These are phyloP conservation scores for Calcarius lapponicus DNA, from an alignment of 2,797 vertebrate genomes.

Conservation along the genomic window DNA sequence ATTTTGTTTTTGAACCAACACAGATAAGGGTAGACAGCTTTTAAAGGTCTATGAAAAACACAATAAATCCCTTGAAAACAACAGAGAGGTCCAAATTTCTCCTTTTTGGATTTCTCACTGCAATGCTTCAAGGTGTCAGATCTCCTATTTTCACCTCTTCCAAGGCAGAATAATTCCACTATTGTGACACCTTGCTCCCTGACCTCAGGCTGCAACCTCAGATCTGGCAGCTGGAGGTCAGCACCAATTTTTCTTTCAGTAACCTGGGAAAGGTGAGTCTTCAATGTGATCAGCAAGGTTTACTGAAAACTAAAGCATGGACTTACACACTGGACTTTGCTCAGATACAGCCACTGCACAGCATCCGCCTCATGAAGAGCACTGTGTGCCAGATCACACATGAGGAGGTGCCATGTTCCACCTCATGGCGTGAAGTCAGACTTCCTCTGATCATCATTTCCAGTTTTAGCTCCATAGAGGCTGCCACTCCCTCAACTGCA, in stretches of 20 bases:
- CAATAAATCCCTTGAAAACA: not conserved
- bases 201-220: not conserved
- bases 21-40: not conserved
- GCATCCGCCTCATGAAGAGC: not conserved
- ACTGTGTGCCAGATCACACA: not conserved
- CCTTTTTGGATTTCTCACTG: not conserved
- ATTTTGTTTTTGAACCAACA: not conserved
- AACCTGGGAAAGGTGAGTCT: not conserved
- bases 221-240: not conserved
- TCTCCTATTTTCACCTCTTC: not conserved
- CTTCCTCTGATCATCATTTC: not conserved
- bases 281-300: not conserved
- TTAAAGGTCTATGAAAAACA: not conserved
- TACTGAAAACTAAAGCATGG: not conserved
- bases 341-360: not conserved
- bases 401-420: rapidly evolving
- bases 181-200: not conserved
- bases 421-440: not conserved
- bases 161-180: not conserved
- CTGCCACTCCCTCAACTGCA: not conserved
- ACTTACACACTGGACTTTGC: not conserved
- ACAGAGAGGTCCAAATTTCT: not conserved
- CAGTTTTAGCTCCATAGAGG: not conserved
- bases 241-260: not conserved
- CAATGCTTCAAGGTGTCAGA: not conserved